phyloP scores from a whole-genome alignment of 2,113 vertebrate species.

The Burhinus oedicnemus region DNA sequence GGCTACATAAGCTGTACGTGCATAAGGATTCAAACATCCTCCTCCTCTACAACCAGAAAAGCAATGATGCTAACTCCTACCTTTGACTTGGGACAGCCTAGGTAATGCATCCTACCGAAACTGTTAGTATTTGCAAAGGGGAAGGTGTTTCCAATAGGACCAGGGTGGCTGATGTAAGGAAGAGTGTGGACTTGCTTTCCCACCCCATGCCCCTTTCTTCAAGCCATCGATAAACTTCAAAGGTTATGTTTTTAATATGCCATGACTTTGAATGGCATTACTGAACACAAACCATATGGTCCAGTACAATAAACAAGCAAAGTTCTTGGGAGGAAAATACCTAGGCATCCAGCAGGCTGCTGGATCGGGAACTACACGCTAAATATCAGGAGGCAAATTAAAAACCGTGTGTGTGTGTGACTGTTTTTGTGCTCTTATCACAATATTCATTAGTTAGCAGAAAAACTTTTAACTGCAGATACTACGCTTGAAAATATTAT shows the following conservation, averaged over 20 bases:
- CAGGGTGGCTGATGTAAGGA: not conserved
- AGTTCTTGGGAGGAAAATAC: not conserved
- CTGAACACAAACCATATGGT: not conserved
- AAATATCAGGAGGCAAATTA: not conserved
- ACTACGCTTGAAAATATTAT: not conserved
- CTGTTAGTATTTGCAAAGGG: not conserved
- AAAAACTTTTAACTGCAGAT: not conserved
- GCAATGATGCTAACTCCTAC: fast-evolving
- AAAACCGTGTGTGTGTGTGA: not conserved
- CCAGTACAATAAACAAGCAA: not conserved
- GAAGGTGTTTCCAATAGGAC: not conserved
- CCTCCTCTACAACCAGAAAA: not conserved
- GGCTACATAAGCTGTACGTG: not conserved
- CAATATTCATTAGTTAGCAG: not conserved
- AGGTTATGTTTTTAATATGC: not conserved
- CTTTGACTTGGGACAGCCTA: not conserved
- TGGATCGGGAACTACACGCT: not conserved
- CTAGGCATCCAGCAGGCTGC: not conserved
- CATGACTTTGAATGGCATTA: not conserved
- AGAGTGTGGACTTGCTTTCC: not conserved
- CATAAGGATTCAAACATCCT: not conserved
- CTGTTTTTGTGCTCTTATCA: not conserved
- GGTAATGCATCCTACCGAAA: not conserved
- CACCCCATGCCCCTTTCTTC: fast-evolving
- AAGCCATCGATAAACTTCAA: not conserved